A percentile compares a stretch with the other conserved stretches of the same genome.
Conservation (phyloP, 2,797 vertebrate genomes). For the Tauraco hartlaubi region DNA sequence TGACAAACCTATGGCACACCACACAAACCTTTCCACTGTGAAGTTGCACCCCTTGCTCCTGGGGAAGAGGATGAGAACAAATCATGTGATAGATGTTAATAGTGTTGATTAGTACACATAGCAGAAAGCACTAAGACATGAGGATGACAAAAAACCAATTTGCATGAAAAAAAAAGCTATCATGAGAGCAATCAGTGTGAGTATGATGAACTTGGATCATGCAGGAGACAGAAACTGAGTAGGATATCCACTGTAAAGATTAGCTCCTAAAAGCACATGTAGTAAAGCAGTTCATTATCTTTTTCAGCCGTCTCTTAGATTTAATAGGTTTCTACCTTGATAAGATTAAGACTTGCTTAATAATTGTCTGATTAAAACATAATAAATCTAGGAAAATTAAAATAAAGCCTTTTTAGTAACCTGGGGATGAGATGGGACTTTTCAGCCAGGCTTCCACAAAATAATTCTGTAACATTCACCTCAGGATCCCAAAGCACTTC, state of each 20-base stretch:
- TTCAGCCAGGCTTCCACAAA: constrained; percentile 16
- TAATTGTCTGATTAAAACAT: constrained; percentile 60
- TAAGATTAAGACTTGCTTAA: constrained; percentile 56
- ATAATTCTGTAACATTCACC: constrained; percentile 40
- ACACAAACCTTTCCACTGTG: background rate
- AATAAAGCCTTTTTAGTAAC: constrained; percentile 34
- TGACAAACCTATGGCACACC: background rate
- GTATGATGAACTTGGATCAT: background rate
- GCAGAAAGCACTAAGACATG: background rate
- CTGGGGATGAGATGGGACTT: constrained; percentile 14
- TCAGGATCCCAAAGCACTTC: constrained; percentile 56
- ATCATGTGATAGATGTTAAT: background rate
- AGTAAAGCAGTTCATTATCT: constrained; percentile 35
- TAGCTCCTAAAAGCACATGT: background rate
- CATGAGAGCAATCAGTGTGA: background rate
- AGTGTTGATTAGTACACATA: background rate
- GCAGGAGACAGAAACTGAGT: background rate
- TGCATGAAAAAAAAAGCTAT: background rate
- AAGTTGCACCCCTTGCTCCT: background rate
- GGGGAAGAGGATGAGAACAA: background rate
- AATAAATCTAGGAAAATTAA: constrained; percentile 57
- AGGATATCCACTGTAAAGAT: background rate
- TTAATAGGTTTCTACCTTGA: constrained; percentile 13
- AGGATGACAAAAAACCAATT: background rate
- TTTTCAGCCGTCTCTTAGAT: background rate